Evolutionary conservation across 2,797 vertebrate species (phyloP).

Genomic region (Diplodus sargus): DNA sequence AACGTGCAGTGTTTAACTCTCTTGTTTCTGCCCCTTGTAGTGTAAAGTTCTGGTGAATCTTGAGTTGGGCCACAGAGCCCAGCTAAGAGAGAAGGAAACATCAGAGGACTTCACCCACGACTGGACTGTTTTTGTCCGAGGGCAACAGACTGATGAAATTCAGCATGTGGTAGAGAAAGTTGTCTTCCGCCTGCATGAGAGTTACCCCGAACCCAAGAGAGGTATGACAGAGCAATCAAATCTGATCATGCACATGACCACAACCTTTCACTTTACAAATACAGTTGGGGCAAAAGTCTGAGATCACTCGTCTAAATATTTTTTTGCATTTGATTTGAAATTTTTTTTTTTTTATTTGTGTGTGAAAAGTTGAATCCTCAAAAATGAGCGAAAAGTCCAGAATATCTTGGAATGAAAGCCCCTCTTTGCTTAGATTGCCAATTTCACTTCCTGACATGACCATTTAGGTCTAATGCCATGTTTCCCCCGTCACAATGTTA

Average conservation of each 20-base stretch:
- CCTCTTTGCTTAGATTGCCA: no score
- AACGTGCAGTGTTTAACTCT: not conserved
- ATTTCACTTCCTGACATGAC: no score
- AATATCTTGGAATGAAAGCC: no score
- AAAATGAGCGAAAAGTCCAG: no score
- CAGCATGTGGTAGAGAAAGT: constrained; percentile 95
- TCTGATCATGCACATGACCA: not conserved
- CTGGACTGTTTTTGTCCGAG: constrained; percentile 95
- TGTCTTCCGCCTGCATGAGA: constrained; percentile 90
- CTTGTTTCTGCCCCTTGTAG: constrained; percentile 67
- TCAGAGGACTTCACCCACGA: constrained; percentile 94
- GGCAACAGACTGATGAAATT: constrained; percentile 90
- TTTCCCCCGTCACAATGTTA: no score
- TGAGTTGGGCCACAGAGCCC: constrained; percentile 93
- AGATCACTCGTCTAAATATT: no score
- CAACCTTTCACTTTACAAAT: no score
- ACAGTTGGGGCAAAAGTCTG: no score
- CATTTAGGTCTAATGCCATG: no score
- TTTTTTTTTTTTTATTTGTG: no score
- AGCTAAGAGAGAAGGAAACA: constrained; percentile 91
- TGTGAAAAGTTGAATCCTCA: no score
- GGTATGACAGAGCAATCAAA: constrained; percentile 71
- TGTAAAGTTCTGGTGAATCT: constrained; percentile 94
- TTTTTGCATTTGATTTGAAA: no score
- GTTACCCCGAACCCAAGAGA: constrained; percentile 93